Conservation (phyloP, 1,140 invertebrate genomes). For the Heliconius hermathena region DNA sequence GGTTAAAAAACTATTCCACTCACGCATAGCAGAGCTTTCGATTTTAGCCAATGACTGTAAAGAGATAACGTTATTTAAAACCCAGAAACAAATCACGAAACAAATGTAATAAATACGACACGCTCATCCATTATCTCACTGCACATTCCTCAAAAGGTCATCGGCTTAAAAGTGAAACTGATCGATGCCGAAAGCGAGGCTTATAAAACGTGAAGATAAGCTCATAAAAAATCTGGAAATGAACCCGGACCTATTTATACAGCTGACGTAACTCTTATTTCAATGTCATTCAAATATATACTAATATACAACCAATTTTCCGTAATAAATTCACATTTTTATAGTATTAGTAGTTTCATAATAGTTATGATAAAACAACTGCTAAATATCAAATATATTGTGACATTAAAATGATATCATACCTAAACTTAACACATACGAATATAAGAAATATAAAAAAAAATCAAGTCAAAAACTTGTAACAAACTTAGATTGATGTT, state of each 20-base stretch:
- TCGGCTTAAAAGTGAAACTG: slow-evolving; percentile 75
- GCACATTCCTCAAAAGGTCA: slow-evolving; percentile 67
- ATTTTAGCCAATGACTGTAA: slow-evolving; percentile 13
- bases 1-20: slow-evolving; percentile 47
- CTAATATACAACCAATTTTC: background rate
- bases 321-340: background rate
- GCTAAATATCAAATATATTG: background rate
- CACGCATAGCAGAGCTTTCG: slow-evolving; percentile 30
- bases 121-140: slow-evolving; percentile 66
- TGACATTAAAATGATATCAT: background rate
- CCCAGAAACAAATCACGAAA: background rate
- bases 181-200: slow-evolving; percentile 63
- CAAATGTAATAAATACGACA: background rate
- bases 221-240: slow-evolving; percentile 52
- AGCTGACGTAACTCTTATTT: slow-evolving; percentile 59
- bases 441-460: background rate
- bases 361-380: background rate
- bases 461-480: background rate
- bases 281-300: slow-evolving; percentile 49
- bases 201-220: slow-evolving; percentile 56
- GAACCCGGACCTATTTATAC: slow-evolving; percentile 51
- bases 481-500: too few relatives aligned
- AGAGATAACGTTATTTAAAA: background rate
- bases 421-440: background rate
- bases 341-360: background rate